Base-by-base conservation (phyloP, 2,113 vertebrate genomes). In the Erythrolamprus reginae region DNA sequence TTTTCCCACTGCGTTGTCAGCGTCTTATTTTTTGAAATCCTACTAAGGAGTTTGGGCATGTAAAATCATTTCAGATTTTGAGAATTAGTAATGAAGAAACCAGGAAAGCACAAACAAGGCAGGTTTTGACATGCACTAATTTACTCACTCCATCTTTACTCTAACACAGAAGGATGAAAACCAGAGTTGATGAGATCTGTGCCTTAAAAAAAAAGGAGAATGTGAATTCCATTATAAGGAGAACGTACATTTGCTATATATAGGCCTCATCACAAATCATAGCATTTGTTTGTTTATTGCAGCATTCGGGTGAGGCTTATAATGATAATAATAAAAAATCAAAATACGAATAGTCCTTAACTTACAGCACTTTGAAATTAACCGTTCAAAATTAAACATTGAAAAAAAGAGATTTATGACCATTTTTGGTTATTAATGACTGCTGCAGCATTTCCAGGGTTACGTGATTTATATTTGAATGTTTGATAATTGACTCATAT, bases 1-100 rank as follows among this genome's bases (percentile, higher is more conserved):
- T 92, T 93, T n/a, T n/a, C n/a, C 92, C 93, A 56, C 91, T 90
- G 33, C 56, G 65, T 84, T 94, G 3, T 65, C 45, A 50, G 51
- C 24, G 89, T 89, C 17, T 45, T 82, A 87, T 87, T 91, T 82
- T 82, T 90, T 91, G 55, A 88, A 93, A 91, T 70, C 8, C 24
- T 58, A 88, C 90, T 86, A 93, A 92, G 45, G 56, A 58, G 42
- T 3, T n/a, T 0, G 12, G 70, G 13, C 21, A 85, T 86, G 89
- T 92, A 45, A 87, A 86, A 90, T 89, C 86, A 53, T 0, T 1
- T 58, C 87, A 90, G 89, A 50, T 92, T 77, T 87, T 90, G 84
- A 42, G 52, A 53, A 53, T 38, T 55, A 86, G 84, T 52, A 86
- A 86, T 86, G 84, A 45, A 91, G 84, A 91, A 95, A 93, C 82